These are phyloP conservation scores for Pelobates cultripes DNA, from an alignment of 2,797 vertebrate genomes.

Conservation along the genomic window DNA sequence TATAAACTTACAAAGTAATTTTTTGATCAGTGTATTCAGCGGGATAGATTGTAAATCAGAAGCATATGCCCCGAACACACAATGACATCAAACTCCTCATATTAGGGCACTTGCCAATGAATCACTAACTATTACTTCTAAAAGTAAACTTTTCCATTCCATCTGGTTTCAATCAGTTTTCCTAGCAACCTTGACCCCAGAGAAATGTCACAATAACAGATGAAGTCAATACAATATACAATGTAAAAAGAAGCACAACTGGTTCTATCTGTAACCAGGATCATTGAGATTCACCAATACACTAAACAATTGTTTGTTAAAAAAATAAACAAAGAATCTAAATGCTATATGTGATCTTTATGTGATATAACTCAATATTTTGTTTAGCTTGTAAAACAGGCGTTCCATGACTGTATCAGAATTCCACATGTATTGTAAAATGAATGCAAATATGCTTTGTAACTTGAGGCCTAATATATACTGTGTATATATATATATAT, in stretches of 20 bases:
- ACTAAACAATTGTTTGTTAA: too few species aligned
- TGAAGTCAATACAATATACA: conserved; percentile 29
- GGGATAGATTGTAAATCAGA: conserved; percentile 9
- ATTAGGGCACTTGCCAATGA: conserved; percentile 33
- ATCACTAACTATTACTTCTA: conserved; percentile 39
- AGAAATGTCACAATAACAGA: conserved; percentile 43
- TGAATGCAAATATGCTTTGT: too few species aligned
- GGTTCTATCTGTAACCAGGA: neutral
- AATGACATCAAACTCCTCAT: conserved; percentile 19
- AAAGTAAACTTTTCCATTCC: conserved; percentile 49
- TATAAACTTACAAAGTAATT: neutral
- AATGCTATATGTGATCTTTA: too few species aligned
- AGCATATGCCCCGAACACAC: conserved; percentile 12
- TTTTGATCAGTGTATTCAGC: neutral
- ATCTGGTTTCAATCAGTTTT: conserved; percentile 52
- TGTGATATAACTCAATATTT: too few species aligned
- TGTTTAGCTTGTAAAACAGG: too few species aligned
- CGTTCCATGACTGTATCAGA: too few species aligned
- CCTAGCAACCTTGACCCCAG: conserved; percentile 44
- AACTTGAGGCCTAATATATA: too few species aligned
- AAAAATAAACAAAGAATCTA: too few species aligned
- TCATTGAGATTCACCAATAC: too few species aligned
- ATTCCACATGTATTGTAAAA: too few species aligned
- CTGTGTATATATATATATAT: too few species aligned
- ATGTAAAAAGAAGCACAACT: neutral